Evolutionary conservation across 2,797 vertebrate species (phyloP), one percentile per base, ranked within the genome.

Genomic region (Xiphorhynchus erythropygius): DNA sequence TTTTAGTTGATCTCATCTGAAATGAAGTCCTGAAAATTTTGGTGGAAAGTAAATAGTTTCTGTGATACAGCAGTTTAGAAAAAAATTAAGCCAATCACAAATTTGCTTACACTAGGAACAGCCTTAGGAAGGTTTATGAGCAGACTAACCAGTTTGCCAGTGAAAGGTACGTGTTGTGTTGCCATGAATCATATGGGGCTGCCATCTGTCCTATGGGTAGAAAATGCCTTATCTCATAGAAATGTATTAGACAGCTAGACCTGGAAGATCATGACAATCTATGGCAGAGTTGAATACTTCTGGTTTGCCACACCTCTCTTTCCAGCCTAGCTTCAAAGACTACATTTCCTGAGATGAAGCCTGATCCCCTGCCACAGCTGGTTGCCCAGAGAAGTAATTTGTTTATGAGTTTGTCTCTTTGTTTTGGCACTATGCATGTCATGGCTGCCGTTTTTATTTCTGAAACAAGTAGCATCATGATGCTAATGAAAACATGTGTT

Each of bases 301-400:
- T 84, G 68, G 16, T 46, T 63, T 70, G 63, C 30, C 69, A 13
- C 77, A 44, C 30, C 30, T 41, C 52, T 95, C 60, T 50, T 56
- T 49, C 50, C 53, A 83, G 42, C 56, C 52, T 56, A 44, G 11
- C 64, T 94, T 94, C 39, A 74, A 84, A 90, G 67, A 49, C 55
- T 84, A 4, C 86, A 89, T 97, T 77, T 86, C 62, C 33, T 24
- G 56, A 91, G 73, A 63, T 42, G 60, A 67, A 35, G 19, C 89
- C 87, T 90, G 27, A 59, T 91, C 25, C 33, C 41, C 30, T 90
- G 39, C 67, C 73, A 55, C 84, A 94, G 80, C 49, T 88, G 73
- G 60, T 87, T 93, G 77, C 87, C 64, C 80, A 79, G 47, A 95
- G 76, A 95, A 95, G 89, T 90, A 90, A 80, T 73, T 96, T 93